Conservation (phyloP, 2,888 invertebrate genomes). For the Aporophyla nigra region DNA sequence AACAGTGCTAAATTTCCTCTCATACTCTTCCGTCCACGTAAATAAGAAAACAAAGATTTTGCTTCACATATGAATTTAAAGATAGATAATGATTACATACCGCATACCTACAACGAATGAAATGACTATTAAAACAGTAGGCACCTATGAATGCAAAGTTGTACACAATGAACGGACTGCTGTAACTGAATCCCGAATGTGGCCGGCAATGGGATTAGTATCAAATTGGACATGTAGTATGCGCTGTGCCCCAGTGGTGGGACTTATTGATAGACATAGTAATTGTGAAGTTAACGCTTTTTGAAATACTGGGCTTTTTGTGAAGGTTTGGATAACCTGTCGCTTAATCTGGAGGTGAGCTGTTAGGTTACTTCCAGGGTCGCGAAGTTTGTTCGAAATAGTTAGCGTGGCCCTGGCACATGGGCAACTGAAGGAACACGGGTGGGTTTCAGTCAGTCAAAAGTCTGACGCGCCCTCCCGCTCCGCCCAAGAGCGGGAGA, state of each 20-base stretch:
- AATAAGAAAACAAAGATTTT: too few relatives aligned
- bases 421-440: too few relatives aligned
- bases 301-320: slow-evolving; percentile 17
- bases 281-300: slow-evolving; percentile 38
- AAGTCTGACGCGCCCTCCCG: too few relatives aligned
- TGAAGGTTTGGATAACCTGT: neutral
- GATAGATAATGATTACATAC: too few relatives aligned
- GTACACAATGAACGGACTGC: slow-evolving; percentile 43
- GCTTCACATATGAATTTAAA: too few relatives aligned
- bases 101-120: neutral
- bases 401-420: too few relatives aligned
- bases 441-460: too few relatives aligned
- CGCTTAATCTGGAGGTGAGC: neutral
- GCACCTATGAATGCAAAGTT: slow-evolving; percentile 58
- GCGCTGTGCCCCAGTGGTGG: slow-evolving; percentile 47
- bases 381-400: too few relatives aligned
- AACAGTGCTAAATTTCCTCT: too few relatives aligned
- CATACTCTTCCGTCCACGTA: too few relatives aligned
- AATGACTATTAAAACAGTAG: slow-evolving; percentile 15
- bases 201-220: slow-evolving; percentile 59
- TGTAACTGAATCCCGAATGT: slow-evolving; percentile 62
- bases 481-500: too few relatives aligned
- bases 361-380: too few relatives aligned
- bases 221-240: slow-evolving; percentile 68
- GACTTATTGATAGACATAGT: slow-evolving; percentile 61